Percentiles rank a stretch among this genome's conserved stretches.
phyloP scores from a whole-genome alignment of 2,797 vertebrate genomes.

The Botia almorhae region DNA sequence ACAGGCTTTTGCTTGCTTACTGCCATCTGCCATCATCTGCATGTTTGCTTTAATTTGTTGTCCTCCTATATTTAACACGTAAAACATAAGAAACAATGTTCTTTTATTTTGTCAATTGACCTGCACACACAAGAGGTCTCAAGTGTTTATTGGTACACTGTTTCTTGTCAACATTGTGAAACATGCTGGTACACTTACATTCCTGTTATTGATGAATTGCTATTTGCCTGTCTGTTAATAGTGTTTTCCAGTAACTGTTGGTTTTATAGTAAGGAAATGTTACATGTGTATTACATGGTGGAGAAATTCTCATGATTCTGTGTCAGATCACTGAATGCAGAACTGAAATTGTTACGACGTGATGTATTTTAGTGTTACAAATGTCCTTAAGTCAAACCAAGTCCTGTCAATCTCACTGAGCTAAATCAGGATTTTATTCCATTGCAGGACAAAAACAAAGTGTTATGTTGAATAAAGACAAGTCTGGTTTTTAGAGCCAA shows the following conservation, averaged over 20 bases:
- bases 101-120: background rate
- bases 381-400: background rate
- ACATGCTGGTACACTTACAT: background rate
- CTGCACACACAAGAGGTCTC: conserved; percentile 19
- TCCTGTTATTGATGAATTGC: conserved; percentile 3
- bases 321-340: background rate
- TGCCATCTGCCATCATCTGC: background rate
- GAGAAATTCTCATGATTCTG: background rate
- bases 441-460: background rate
- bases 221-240: background rate
- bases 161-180: conserved; percentile 46
- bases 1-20: conserved; percentile 17
- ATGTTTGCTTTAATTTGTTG: background rate
- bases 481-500: background rate
- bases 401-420: background rate
- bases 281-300: background rate
- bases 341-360: background rate
- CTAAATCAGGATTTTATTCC: background rate
- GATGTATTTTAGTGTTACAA: background rate
- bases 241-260: background rate
- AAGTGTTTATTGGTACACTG: conserved; percentile 46
- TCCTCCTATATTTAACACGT: conserved; percentile 10
- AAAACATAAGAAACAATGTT: background rate
- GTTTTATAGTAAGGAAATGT: background rate
- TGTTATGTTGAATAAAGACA: background rate